These are phyloP conservation scores for Hypercompe scribonia DNA, from an alignment of 2,888 invertebrate species.

Conservation along the genomic window DNA sequence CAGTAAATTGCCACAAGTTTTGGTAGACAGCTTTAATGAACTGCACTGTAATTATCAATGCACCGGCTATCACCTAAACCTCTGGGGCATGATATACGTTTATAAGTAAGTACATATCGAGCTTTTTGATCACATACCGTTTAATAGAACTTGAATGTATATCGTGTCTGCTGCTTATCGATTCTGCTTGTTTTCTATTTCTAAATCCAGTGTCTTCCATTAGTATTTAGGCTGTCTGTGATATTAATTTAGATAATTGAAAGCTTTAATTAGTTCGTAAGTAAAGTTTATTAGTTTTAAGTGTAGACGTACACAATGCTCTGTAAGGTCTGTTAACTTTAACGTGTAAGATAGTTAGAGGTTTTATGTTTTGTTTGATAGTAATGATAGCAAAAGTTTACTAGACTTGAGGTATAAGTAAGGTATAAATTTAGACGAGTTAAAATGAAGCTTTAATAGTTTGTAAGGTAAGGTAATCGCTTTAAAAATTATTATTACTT, in stretches of 20 bases:
- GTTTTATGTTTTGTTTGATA: conserved; percentile 45
- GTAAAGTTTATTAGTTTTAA: conserved; percentile 63
- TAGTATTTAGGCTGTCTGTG: conserved; percentile 78
- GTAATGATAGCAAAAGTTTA: conserved; percentile 32
- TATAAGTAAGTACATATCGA: neutral
- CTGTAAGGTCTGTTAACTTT: conserved; percentile 26
- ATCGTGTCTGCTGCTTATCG: conserved; percentile 38
- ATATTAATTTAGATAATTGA: conserved; percentile 69
- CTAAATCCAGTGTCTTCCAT: conserved; percentile 79
- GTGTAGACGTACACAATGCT: conserved; percentile 29
- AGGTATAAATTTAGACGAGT: conserved; percentile 49
- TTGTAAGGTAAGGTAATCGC: conserved; percentile 48
- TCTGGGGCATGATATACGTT: conserved; percentile 46
- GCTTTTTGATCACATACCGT: conserved; percentile 1
- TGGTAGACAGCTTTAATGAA: conserved; percentile 86
- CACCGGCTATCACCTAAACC: conserved; percentile 74
- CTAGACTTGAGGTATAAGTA: conserved; percentile 17
- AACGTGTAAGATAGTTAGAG: conserved; percentile 24
- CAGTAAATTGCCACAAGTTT: conserved; percentile 80
- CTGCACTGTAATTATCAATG: conserved; percentile 83
- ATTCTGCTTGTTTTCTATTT: conserved; percentile 53
- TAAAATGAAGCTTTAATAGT: conserved; percentile 74
- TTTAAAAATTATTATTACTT: conserved; percentile 22
- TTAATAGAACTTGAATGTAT: conserved; percentile 4
- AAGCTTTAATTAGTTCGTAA: conserved; percentile 78